These are phyloP conservation scores for Drosophila erecta DNA, from an alignment of 1,140 invertebrate genomes.

Conservation along the genomic window DNA sequence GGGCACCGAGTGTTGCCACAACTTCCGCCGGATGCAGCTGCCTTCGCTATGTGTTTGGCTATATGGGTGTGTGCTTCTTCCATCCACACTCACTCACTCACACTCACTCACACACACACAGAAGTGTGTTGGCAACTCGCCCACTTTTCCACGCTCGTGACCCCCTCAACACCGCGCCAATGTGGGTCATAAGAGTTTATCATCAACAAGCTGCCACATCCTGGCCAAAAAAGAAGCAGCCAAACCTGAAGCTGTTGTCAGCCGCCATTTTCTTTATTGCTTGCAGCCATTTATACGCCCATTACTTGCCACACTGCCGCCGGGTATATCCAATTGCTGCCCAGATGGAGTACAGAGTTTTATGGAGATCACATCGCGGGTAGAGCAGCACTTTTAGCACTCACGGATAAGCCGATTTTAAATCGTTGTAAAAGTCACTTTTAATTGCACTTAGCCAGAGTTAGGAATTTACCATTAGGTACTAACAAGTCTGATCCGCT, in stretches of 20 bases:
- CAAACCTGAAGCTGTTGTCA: constrained; percentile 57
- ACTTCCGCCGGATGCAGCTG: constrained; percentile 75
- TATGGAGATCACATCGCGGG: not conserved
- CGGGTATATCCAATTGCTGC: constrained; percentile 12
- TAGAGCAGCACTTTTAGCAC: not conserved
- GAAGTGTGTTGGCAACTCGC: constrained; percentile 26
- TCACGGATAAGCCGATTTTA: not conserved
- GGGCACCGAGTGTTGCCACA: constrained; percentile 66
- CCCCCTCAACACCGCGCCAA: constrained; percentile 23
- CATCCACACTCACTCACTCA: not conserved
- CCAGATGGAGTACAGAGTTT: not conserved
- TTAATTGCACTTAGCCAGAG: not conserved
- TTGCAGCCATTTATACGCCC: constrained; percentile 28
- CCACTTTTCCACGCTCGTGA: constrained; percentile 22
- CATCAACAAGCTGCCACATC: constrained; percentile 80
- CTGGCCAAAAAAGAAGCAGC: constrained; percentile 59
- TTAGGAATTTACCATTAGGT: not conserved
- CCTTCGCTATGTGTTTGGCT: constrained; percentile 3
- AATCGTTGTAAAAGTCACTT: not conserved
- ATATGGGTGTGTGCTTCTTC: not conserved
- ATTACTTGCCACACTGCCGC: not conserved
- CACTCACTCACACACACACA: not conserved
- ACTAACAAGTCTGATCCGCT: not conserved
- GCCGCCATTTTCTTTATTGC: constrained; percentile 52
- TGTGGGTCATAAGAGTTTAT: constrained; percentile 81